These are phyloP conservation scores for Podargus strigoides DNA, from an alignment of 2,797 vertebrate genomes.

Conservation along the genomic window DNA sequence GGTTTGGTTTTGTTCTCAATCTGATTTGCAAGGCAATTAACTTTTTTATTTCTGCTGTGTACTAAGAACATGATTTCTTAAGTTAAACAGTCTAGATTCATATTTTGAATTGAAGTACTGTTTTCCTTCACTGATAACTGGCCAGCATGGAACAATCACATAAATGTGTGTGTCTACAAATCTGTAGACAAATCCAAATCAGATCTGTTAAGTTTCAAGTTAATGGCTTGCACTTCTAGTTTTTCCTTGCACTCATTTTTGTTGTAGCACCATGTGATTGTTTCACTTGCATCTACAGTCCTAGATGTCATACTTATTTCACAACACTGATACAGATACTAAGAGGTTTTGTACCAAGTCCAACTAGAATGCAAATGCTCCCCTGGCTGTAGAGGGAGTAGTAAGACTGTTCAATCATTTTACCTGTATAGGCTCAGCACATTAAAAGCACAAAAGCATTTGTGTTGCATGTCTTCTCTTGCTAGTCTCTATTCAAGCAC, in stretches of 20 bases:
- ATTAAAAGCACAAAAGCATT: background rate
- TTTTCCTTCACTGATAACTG: background rate
- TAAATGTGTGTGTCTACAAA: background rate
- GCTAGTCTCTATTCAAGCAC: background rate
- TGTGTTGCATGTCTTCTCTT: background rate
- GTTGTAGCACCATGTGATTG: accelerated
- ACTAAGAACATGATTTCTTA: background rate
- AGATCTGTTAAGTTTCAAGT: background rate
- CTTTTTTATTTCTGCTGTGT: background rate
- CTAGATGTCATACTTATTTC: background rate
- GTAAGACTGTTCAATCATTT: background rate
- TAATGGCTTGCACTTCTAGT: background rate
- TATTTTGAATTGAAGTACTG: background rate
- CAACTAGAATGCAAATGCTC: background rate
- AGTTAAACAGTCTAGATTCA: background rate
- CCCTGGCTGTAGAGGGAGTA: background rate
- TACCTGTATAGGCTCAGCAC: background rate
- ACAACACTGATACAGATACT: background rate
- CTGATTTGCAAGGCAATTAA: background rate
- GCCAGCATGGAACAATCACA: background rate
- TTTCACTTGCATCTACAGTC: background rate
- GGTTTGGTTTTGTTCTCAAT: accelerated
- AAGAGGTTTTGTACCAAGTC: background rate
- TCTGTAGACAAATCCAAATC: background rate
- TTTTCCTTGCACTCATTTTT: background rate